Base-by-base conservation (phyloP, 2,888 invertebrate genomes). In the Isoperla grammatica region DNA sequence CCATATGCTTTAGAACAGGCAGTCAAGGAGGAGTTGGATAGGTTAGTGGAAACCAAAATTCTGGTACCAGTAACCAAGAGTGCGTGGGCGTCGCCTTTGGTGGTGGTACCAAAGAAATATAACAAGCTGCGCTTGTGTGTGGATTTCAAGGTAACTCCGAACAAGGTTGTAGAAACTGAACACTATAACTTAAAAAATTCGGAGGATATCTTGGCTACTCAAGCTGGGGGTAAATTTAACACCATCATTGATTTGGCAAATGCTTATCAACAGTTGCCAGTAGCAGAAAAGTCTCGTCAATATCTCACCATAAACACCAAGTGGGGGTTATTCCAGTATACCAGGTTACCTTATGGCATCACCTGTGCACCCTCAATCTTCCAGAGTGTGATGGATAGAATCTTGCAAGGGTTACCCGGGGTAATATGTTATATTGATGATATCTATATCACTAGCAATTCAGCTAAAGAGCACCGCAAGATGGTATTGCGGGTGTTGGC, bases 381-480 rank as follows among this genome's bases (percentile, higher is more conserved):
- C 20, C 50, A 50, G 11, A 20, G 20, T 2, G 50, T 50, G 2
- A 50, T 50, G 50, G 50, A 50, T 20, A 17, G 22, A 9, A 20
- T 50, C 37, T 22, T 50, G 13, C 22, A 9, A 11, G 65, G 61
- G 17, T 40, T 63, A 11, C 54, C 54, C 4, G 60, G 54, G 19
- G 59, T 61, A 8, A 50, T 53, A 17, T 42, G 42, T 17, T 62
- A 64, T 53, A 49, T 67, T 29, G 66, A 67, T 46, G 64, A 66
- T 48, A 61, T 67, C 3, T 43, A 66, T 2, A 56, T 64, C 1
- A 29, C 53, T 5, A 59, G 61, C 17, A 19, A 37, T 3, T 35
- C 57, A 8, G 13, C 17, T 5, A 13, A 20, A n/a, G 59, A 63
- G 19, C 64, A 65, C 60, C 49, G 61, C 40, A 12, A 54, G 37